Evolutionary conservation across 2,888 invertebrate genomes (phyloP), one percentile per base, ranked within the genome.

Genomic region (Chirona hameri): DNA sequence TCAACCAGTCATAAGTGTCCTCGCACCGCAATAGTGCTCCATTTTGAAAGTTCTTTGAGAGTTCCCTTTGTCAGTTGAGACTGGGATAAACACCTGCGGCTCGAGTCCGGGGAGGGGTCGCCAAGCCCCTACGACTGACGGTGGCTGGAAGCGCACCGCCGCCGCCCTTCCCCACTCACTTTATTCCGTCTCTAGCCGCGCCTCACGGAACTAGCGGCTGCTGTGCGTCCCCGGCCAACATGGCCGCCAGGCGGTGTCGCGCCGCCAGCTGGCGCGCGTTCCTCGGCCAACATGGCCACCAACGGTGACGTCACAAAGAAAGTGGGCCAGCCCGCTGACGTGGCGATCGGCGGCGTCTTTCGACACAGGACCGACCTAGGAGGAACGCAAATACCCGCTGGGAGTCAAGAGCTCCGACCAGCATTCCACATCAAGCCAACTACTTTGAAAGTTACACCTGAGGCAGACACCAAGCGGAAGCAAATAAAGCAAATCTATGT

Each of bases 111-210:
- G 72, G 72, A 72, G 72, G 72, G 72, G 31, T 72, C 31, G 72
- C 72, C 72, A 72, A 4, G 27, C 72, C 72, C 72, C 72, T 72
- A 31, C 72, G 31, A 27, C 52, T 7, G 72, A 72, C 72, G 18
- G 31, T 29, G 72, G 72, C 72, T 29, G 14, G 15, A 31, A 27
- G 72, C 72, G 10, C 27, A 72, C 72, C 31, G 72, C 18, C 72
- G 31, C 72, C 72, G 72, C 72, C 72, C 72, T 72, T 31, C 72
- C 72, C 72, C 72, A 72, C 72, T 72, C 72, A 72, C 72, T 72
- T 72, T 72, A 72, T 72, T 72, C 72, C 31, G 29, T 12, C 29
- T 10, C 5, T 72, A 52, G 12, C 72, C 31, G 18, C 18, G 72
- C 4, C 52, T 52, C 72, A 72, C 31, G 72, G 72, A 72, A 72